Percentiles rank a stretch among this genome's conserved stretches.
Conservation (phyloP, 64 coral and sea anemone species). For the Stichodactyla mertensii region DNA sequence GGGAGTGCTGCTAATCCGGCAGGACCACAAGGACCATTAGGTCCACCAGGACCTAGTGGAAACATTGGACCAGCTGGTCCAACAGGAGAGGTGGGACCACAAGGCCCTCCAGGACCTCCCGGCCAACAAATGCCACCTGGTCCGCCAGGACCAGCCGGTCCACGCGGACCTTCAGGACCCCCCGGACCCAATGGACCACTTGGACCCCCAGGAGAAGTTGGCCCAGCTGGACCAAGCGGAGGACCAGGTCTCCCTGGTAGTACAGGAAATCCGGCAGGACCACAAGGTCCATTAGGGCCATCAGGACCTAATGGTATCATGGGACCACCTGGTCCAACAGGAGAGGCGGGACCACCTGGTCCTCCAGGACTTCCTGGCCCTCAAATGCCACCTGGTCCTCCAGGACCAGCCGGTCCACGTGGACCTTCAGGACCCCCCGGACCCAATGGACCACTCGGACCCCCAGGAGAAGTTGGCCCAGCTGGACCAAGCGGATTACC, state of each 20-base stretch:
- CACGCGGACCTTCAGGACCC: constrained; percentile 22
- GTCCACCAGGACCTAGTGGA: neutral
- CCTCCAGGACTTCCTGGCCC: constrained; percentile 43
- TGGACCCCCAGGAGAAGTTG: constrained; percentile 31
- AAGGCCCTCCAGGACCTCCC: constrained; percentile 29
- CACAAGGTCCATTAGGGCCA: constrained; percentile 16
- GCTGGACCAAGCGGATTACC: neutral
- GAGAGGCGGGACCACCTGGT: constrained; percentile 23
- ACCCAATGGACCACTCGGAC: constrained; percentile 10
- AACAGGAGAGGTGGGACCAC: neutral
- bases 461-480: neutral
- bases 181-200: constrained; percentile 32
- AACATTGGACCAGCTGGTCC: neutral
- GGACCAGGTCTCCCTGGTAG: constrained; percentile 3
- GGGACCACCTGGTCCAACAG: constrained; percentile 42
- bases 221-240: constrained; percentile 34
- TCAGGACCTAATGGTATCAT: constrained; percentile 17
- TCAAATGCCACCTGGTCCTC: constrained; percentile 53
- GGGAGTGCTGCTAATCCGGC: neutral
- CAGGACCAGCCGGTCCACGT: constrained; percentile 67
- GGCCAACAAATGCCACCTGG: constrained; percentile 6
- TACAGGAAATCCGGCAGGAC: constrained; percentile 9
- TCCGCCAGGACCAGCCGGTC: constrained; percentile 27
- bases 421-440: constrained; percentile 51
- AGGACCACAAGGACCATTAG: neutral